Base-by-base conservation (phyloP, 2,888 invertebrate genomes). In the Mythimna impura region DNA sequence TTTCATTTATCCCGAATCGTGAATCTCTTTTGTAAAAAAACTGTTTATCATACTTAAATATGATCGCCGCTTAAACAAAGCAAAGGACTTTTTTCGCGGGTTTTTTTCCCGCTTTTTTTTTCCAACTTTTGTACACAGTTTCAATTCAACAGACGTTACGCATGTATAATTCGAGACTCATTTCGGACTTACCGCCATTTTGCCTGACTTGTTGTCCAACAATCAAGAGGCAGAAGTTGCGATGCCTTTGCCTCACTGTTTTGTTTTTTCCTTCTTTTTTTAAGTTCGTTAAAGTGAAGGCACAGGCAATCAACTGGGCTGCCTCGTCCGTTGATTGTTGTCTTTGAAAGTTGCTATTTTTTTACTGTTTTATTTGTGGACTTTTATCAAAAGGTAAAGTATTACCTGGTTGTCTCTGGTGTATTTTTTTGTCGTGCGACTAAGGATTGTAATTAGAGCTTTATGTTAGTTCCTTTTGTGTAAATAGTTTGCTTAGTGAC, bases 131-230 rank as follows among this genome's bases (percentile, higher is more conserved):
- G 80, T 84, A 82, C 78, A 82, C 71, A 78, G 81, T 85, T 85
- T 81, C 81, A 85, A 83, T 82, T 88, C 83, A 86, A 84, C 89
- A 86, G 89, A 86, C 87, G 89, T 86, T 88, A 91, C 90, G 92
- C 91, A 92, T 92, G 91, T 91, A 92, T 92, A 92, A 92, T 92
- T 87, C 84, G 83, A 74, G 81, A 82, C 90, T 91, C 89, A 90
- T 92, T 85, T 85, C 64, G 66, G 74, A 68, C 54, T 69, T 64
- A 63, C 73, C 81, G 69, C 77, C 80, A 80, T 87, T 86, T 84
- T 83, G 81, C 55, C 81, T 81, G 78, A 82, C 81, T 86, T 86
- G 87, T 89, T 84, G 84, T 80, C 71, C 71, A 84, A 88, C 88
- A 88, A 88, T 88, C 88, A 88, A 82, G 84, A 75, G 81, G 81